Conservation (phyloP, 30 jellyfish, hydroid and myxozoan species). For the Chrysaora quinquecirrha region DNA sequence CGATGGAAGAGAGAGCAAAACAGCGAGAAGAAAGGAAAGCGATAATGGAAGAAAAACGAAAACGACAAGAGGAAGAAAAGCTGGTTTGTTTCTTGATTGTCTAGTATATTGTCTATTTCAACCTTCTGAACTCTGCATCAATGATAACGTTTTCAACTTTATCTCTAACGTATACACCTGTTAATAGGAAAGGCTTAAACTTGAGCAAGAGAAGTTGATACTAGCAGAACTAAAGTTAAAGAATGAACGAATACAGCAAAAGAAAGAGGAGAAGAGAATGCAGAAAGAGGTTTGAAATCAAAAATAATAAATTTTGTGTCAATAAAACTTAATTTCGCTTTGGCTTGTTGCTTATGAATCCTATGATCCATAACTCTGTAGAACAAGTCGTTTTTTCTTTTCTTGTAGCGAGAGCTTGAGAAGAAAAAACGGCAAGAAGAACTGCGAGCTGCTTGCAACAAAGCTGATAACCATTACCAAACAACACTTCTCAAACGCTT, state of each 20-base stretch:
- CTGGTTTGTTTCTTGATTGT: constrained; percentile 58
- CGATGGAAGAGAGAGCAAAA: constrained; percentile 92
- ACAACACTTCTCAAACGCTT: constrained; percentile 32
- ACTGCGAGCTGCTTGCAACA: constrained; percentile 31
- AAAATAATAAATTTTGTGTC: too few relatives aligned
- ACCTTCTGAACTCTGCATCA: not conserved
- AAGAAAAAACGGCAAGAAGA: constrained; percentile 62
- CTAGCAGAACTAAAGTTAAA: constrained; percentile 65
- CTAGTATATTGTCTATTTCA: not conserved
- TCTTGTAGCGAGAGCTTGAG: constrained; percentile 74
- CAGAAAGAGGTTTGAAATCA: constrained; percentile 73
- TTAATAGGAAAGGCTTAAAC: constrained; percentile 62
- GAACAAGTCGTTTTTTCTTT: too few relatives aligned
- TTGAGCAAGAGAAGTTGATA: constrained; percentile 64
- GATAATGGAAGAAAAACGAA: constrained; percentile 63
- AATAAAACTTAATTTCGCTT: too few relatives aligned
- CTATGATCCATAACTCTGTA: too few relatives aligned
- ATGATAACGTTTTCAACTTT: not conserved
- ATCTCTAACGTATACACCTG: not conserved
- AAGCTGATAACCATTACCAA: constrained; percentile 64
- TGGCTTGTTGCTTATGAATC: too few relatives aligned
- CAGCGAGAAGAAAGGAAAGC: constrained; percentile 85
- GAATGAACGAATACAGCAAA: constrained; percentile 46
- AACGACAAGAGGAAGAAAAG: constrained; percentile 85
- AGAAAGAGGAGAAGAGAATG: constrained; percentile 66